Percentiles rank a stretch among this genome's conserved stretches.
Evolutionary conservation across 2,797 vertebrate genomes (phyloP).

Genomic region (Lates japonicus): DNA sequence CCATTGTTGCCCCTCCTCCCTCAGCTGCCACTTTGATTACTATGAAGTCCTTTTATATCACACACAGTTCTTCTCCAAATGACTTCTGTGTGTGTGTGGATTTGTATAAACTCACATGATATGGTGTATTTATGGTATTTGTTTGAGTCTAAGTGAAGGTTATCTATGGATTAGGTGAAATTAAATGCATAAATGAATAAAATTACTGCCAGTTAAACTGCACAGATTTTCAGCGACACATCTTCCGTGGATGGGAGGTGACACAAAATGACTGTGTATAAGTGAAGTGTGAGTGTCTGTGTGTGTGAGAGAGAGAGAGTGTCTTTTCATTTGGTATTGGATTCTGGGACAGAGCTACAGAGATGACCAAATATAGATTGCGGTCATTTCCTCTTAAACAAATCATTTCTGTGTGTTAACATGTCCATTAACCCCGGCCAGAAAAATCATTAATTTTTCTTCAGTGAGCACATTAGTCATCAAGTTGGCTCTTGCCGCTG

Average conservation of each 20-base stretch:
- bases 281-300: constrained; percentile 19
- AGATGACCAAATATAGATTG: constrained; percentile 95
- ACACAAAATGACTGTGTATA: constrained; percentile 43
- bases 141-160: constrained; percentile 60
- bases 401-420: constrained; percentile 95
- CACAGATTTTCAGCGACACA: constrained; percentile 66
- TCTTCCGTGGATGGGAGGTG: constrained; percentile 33
- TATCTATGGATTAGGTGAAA: constrained; percentile 72
- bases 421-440: constrained; percentile 95
- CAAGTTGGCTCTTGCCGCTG: constrained; percentile 89
- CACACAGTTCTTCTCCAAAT: constrained; percentile 41
- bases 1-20: constrained; percentile 34
- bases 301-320: constrained; percentile 8
- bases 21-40: constrained; percentile 45
- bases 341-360: constrained; percentile 72
- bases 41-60: constrained; percentile 56
- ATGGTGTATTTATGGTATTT: constrained; percentile 42
- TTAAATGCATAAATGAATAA: constrained; percentile 79
- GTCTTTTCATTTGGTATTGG: constrained; percentile 70
- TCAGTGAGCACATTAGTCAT: constrained; percentile 95
- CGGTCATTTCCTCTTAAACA: constrained; percentile 97
- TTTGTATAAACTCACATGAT: constrained; percentile 25
- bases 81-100: constrained; percentile 30
- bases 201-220: constrained; percentile 77
- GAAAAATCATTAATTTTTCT: constrained; percentile 96